phyloP scores from a whole-genome alignment of 2,888 invertebrate genomes.

The Spicauda simplicius region DNA sequence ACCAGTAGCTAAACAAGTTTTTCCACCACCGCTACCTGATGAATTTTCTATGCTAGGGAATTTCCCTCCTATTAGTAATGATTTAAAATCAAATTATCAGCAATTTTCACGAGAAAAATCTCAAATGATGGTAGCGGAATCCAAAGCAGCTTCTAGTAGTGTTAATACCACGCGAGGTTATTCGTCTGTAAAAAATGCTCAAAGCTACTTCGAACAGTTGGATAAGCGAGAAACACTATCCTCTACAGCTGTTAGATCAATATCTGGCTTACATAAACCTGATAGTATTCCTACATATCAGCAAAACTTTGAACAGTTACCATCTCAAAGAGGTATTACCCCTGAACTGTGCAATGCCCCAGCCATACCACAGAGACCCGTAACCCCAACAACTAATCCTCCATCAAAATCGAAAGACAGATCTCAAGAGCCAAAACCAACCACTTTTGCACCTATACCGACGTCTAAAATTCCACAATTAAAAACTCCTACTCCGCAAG shows the following conservation, averaged over 20 bases:
- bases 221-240: slow-evolving; percentile 69
- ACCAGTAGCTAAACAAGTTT: slow-evolving; percentile 76
- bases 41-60: slow-evolving; percentile 62
- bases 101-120: slow-evolving; percentile 59
- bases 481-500: slow-evolving; percentile 52
- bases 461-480: slow-evolving; percentile 50
- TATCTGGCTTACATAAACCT: slow-evolving; percentile 86
- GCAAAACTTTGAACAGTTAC: slow-evolving; percentile 85
- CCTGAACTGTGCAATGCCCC: slow-evolving; percentile 80
- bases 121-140: slow-evolving; percentile 61
- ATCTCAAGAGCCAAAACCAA: slow-evolving; percentile 58
- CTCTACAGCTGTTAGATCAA: slow-evolving; percentile 64
- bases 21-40: slow-evolving; percentile 67
- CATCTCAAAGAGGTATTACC: slow-evolving; percentile 84
- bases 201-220: slow-evolving; percentile 73
- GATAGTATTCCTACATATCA: slow-evolving; percentile 87
- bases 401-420: slow-evolving; percentile 63
- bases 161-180: slow-evolving; percentile 55
- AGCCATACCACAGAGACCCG: slow-evolving; percentile 70
- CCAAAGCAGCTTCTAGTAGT: slow-evolving; percentile 57
- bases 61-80: slow-evolving; percentile 70
- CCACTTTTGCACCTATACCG: slow-evolving; percentile 43
- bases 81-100: slow-evolving; percentile 66
- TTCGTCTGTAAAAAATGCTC: slow-evolving; percentile 70
- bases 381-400: slow-evolving; percentile 73